Percentiles rank a stretch among this genome's conserved stretches.
These are phyloP conservation scores for Drosophila erecta DNA, from an alignment of 1,140 invertebrate genomes.

Conservation along the genomic window DNA sequence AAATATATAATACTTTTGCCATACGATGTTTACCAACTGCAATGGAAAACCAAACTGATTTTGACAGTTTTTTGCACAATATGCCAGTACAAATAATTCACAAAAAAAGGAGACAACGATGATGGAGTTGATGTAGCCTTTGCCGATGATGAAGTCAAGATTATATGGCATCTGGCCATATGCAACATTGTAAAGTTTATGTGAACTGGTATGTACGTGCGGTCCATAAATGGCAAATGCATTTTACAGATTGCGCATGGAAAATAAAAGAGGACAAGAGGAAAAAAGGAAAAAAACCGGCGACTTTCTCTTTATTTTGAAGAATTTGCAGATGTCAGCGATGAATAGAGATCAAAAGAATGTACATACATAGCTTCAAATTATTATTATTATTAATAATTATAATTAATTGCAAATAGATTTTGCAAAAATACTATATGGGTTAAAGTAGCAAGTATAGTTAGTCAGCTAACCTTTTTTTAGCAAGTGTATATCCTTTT, in stretches of 20 bases:
- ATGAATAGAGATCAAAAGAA: slow-evolving; percentile 9
- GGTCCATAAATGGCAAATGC: slow-evolving; percentile 33
- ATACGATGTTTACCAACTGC: too few relatives aligned
- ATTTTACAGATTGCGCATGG: slow-evolving; percentile 46
- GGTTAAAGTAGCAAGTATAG: too few relatives aligned
- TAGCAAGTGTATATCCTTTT: too few relatives aligned
- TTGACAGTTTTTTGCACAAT: not conserved
- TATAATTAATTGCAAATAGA: too few relatives aligned
- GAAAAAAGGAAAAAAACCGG: not conserved
- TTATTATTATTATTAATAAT: too few relatives aligned
- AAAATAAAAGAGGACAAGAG: slow-evolving; percentile 35
- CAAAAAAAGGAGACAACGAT: slow-evolving; percentile 5
- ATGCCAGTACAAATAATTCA: slow-evolving; percentile 4
- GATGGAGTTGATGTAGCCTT: slow-evolving; percentile 29
- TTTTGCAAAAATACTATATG: too few relatives aligned
- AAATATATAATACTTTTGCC: too few relatives aligned
- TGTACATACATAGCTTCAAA: not conserved
- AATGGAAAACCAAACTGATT: too few relatives aligned
- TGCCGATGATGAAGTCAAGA: slow-evolving; percentile 30
- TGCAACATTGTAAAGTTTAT: slow-evolving; percentile 37
- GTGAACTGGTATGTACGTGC: not conserved
- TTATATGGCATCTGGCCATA: slow-evolving; percentile 42
- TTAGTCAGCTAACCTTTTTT: not conserved
- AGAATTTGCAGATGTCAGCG: slow-evolving; percentile 24
- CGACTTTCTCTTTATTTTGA: slow-evolving; percentile 25